Evolutionary conservation across 2,113 vertebrate genomes (phyloP).

Genomic region (Thymallus thymallus): DNA sequence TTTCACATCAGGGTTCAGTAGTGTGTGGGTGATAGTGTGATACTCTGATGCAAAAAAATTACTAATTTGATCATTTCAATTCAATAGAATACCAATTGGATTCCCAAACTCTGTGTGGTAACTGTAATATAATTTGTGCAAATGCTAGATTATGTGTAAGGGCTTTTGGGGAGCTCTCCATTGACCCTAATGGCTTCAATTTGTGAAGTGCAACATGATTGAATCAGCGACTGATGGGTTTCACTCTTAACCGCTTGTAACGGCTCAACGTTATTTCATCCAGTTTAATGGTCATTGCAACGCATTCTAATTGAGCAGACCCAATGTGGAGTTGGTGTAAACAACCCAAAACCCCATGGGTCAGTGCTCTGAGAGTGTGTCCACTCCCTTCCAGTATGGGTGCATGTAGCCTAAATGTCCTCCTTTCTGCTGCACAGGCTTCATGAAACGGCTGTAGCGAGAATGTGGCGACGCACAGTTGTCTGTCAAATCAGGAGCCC

Average conservation of each 20-base stretch:
- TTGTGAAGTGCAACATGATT: conserved; percentile 9
- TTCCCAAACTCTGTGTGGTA: not conserved
- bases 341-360: not conserved
- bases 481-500: conserved; percentile 7
- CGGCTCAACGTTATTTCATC: not conserved
- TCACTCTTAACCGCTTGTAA: not conserved
- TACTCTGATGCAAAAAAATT: no score
- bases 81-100: no score
- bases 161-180: not conserved
- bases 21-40: no score
- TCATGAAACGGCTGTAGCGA: not conserved
- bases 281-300: not conserved
- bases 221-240: conserved; percentile 1
- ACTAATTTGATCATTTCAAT: no score
- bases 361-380: not conserved
- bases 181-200: not conserved
- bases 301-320: no score
- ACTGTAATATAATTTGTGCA: not conserved
- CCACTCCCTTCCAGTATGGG: not conserved
- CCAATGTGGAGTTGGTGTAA: not conserved
- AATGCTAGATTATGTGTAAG: not conserved
- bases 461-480: conserved; percentile 4
- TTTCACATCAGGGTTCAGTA: not conserved
- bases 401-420: not conserved
- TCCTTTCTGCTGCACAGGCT: not conserved